Percentiles rank a stretch among this genome's conserved stretches.
phyloP scores from a whole-genome alignment of 2,888 invertebrate species.

The Netelia melanura region DNA sequence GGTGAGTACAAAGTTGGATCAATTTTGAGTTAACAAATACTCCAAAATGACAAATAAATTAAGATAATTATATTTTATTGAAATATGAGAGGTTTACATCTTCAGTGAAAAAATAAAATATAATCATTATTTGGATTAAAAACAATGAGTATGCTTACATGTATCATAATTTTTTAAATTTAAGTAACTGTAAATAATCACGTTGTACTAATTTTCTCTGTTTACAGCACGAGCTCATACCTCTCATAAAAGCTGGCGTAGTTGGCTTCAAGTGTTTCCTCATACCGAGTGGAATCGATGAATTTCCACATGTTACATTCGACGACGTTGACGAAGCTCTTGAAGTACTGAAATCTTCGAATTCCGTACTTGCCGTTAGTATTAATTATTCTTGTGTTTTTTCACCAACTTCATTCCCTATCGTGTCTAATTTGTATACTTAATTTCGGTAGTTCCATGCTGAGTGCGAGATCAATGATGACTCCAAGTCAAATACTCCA shows the following conservation, averaged over 20 bases:
- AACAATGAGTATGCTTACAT: not conserved
- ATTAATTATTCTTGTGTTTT: slow-evolving; percentile 21
- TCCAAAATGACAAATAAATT: slow-evolving; percentile 5
- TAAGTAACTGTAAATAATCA: not conserved
- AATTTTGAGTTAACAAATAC: not conserved
- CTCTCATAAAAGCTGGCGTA: slow-evolving; percentile 88
- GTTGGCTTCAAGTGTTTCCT: slow-evolving; percentile 92
- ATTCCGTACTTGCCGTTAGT: slow-evolving; percentile 88
- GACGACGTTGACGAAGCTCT: slow-evolving; percentile 87
- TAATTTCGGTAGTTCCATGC: slow-evolving; percentile 89
- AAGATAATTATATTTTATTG: not conserved
- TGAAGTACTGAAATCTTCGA: slow-evolving; percentile 87
- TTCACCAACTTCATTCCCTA: slow-evolving; percentile 9
- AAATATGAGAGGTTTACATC: too few relatives aligned
- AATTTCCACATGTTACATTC: slow-evolving; percentile 88
- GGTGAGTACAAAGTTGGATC: slow-evolving; percentile 80
- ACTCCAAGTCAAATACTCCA: slow-evolving; percentile 13
- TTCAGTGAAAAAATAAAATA: not conserved
- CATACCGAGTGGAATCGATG: slow-evolving; percentile 89
- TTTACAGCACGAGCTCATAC: slow-evolving; percentile 86
- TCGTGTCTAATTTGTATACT: slow-evolving; percentile 3
- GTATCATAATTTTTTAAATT: slow-evolving; percentile 2
- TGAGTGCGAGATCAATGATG: slow-evolving; percentile 88
- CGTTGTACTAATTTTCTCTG: not conserved
- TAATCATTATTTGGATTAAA: not conserved